Conservation (phyloP, 1,140 invertebrate genomes). For the Colletes latitarsis region DNA sequence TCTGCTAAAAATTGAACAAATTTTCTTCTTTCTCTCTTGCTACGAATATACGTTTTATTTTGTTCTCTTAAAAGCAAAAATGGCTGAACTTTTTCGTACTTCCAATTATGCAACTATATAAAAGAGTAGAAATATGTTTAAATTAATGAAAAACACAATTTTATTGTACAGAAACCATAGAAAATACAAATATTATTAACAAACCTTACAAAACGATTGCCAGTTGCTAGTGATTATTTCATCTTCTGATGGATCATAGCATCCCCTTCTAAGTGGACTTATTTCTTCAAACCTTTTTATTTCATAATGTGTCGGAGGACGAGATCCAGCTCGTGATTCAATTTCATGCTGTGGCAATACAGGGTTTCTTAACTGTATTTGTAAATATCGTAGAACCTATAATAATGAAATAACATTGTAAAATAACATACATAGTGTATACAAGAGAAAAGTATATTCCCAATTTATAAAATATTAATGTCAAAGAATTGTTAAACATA, state of each 20-base stretch:
- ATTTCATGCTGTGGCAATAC: constrained; percentile 68
- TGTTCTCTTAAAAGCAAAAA: constrained; percentile 61
- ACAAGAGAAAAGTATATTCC: not conserved
- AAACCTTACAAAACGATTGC: constrained; percentile 72
- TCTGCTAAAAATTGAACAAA: constrained; percentile 73
- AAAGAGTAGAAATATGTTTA: constrained; percentile 12
- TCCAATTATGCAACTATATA: constrained; percentile 68
- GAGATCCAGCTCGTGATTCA: constrained; percentile 65
- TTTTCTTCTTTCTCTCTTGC: constrained; percentile 55
- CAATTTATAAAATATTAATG: constrained; percentile 1
- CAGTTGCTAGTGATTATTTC: constrained; percentile 67
- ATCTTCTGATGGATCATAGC: constrained; percentile 62
- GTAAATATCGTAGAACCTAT: constrained; percentile 41
- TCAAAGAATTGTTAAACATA: not conserved
- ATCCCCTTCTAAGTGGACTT: constrained; percentile 55
- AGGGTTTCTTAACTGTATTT: constrained; percentile 51
- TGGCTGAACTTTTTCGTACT: constrained; percentile 43
- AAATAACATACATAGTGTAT: not conserved
- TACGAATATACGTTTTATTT: constrained; percentile 41
- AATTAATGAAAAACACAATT: not conserved
- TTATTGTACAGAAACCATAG: not conserved
- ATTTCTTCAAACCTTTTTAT: constrained; percentile 58
- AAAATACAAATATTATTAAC: not conserved
- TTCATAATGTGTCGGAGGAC: constrained; percentile 37
- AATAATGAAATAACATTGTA: not conserved